These are phyloP conservation scores for Parambassis ranga DNA, from an alignment of 2,797 vertebrate species.

Conservation along the genomic window DNA sequence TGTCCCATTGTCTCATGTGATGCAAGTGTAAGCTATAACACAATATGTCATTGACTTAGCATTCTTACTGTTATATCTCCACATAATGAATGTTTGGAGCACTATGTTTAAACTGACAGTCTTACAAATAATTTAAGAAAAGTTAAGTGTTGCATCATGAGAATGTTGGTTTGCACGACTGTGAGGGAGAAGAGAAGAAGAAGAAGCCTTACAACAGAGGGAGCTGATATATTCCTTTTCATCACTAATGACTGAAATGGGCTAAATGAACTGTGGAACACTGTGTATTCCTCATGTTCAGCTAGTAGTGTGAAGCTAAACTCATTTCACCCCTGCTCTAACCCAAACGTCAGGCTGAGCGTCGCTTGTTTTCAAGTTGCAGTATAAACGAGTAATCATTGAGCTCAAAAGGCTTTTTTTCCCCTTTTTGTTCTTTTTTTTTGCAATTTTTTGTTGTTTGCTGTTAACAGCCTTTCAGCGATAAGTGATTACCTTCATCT, in stretches of 20 bases:
- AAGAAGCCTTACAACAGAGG: background rate
- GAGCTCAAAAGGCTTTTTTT: background rate
- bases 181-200: constrained; percentile 9
- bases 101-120: no score
- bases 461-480: constrained; percentile 1
- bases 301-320: constrained; percentile 25
- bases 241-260: constrained; percentile 4
- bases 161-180: background rate
- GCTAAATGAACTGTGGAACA: constrained; percentile 6
- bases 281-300: constrained; percentile 49
- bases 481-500: constrained; percentile 31
- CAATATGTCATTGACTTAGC: no score
- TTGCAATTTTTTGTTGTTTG: background rate
- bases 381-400: constrained; percentile 18
- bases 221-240: constrained; percentile 8
- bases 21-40: no score
- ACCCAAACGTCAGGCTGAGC: no score
- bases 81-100: no score
- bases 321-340: constrained; percentile 29
- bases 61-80: no score
- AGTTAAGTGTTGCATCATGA: no score
- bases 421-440: no score
- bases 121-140: no score
- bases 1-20: no score
- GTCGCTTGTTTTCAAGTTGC: background rate